Percentiles rank a stretch among this genome's conserved stretches.
phyloP scores from a whole-genome alignment of 2,888 invertebrate species.

The Heliconius ismenius region DNA sequence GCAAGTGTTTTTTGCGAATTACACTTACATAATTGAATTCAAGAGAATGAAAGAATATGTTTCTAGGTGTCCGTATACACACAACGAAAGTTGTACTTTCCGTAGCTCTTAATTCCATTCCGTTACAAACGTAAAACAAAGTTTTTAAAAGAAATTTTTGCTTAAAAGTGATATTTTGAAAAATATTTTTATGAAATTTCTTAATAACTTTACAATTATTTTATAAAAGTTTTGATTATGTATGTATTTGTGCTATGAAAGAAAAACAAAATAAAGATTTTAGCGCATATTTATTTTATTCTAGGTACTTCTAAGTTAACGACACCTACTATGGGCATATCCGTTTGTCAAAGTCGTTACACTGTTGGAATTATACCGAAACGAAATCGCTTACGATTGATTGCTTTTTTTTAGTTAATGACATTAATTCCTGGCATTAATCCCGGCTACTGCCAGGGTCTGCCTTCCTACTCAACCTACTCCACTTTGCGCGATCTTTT shows the following conservation, averaged over 20 bases:
- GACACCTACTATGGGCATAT: background rate
- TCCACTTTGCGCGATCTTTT: no score
- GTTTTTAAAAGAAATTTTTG: background rate
- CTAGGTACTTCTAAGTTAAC: no score
- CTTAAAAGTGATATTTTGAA: background rate
- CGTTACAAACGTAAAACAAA: no score
- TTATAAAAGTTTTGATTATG: background rate
- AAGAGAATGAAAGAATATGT: background rate
- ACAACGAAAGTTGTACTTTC: no score
- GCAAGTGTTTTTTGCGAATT: background rate
- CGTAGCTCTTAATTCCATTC: no score
- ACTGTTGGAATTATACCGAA: constrained; percentile 11
- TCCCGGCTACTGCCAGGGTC: no score
- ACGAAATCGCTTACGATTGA: constrained; percentile 6
- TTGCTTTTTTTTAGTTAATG: constrained; percentile 8
- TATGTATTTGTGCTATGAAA: no score
- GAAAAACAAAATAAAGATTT: no score
- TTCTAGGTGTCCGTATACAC: background rate
- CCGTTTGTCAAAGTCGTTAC: constrained; percentile 1
- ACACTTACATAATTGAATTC: background rate
- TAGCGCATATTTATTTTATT: no score
- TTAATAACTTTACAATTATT: background rate
- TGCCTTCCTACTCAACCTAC: no score
- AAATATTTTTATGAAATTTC: no score
- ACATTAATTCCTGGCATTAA: background rate